Evolutionary conservation across 2,888 invertebrate genomes (phyloP), one percentile per base, ranked within the genome.

Genomic region (Tupiocoris notatus): DNA sequence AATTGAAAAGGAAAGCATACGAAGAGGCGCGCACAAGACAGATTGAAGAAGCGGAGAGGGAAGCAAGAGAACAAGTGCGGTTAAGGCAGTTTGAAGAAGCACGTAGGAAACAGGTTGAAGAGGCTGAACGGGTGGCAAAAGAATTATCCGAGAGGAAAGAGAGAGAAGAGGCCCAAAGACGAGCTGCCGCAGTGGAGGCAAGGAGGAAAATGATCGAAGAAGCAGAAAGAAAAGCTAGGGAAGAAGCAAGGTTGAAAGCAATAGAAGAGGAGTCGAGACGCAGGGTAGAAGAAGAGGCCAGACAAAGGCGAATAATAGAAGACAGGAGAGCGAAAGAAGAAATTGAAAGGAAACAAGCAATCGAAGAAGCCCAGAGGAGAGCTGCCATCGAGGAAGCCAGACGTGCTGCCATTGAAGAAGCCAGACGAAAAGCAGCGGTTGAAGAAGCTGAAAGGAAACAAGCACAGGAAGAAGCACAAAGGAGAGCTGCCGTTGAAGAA

Each of bases 361-460:
- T 68, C 16, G 74, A 74, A 22, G 74, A 74, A 57, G 75, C 65
- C 17, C 25, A 17, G 17, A 54, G 65, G 20, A 18, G 59, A n/a
- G 56, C 20, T 54, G 67, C 67, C 12, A 56, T 59, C 22, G 71
- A 71, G 39, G 73, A 68, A 24, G 25, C 59, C 9, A 22, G 64
- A 39, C 57, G 59, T 24, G 21, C 7, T 1, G 22, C 61, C 12
- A 16, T 39, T 21, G 67, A 75, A 3, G 78, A 78, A 66, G 75
- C 63, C 12, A 63, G 65, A 58, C 68, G 70, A 39, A 68, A 39
- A 56, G 65, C 62, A 57, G 77, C 59, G 6, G 22, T 56, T 3
- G 68, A 76, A 68, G 76, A 76, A 76, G 20, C 75, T 3, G 20
- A 61, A 56, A 76, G 62, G 23, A 23, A 57, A 56, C 21, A 21